A percentile compares a stretch with the other conserved stretches of the same genome.
Conservation (phyloP, 2,113 vertebrate genomes). For the Coturnix japonica region DNA sequence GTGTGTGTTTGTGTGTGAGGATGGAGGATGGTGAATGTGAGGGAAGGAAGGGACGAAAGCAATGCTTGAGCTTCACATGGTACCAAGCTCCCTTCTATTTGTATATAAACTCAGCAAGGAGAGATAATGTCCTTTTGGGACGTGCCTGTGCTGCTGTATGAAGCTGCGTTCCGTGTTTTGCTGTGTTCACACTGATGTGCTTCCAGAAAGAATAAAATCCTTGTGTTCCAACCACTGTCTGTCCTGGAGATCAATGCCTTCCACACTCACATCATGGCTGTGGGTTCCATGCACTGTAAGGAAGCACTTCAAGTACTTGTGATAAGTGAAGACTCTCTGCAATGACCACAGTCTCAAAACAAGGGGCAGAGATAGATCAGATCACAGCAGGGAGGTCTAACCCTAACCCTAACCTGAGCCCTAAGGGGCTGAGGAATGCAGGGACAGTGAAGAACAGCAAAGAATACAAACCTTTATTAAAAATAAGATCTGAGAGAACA, state of each 20-base stretch:
- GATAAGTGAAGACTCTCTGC: rapidly evolving
- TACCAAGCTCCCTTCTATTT: not conserved
- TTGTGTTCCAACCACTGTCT: rapidly evolving
- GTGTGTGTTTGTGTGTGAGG: not conserved
- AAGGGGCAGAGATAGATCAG: not conserved
- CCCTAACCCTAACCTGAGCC: too few relatives aligned
- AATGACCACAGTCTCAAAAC: not conserved
- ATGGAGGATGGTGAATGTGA: not conserved
- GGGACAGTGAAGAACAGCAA: rapidly evolving
- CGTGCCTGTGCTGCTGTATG: rapidly evolving
- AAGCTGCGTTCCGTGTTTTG: rapidly evolving
- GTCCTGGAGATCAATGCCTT: not conserved
- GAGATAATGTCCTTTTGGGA: not conserved
- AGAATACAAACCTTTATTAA: slow-evolving; percentile 42
- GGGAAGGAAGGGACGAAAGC: not conserved
- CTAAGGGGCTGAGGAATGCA: not conserved
- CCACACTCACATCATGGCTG: rapidly evolving
- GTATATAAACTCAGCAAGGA: rapidly evolving
- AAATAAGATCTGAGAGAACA: not conserved
- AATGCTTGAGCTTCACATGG: rapidly evolving
- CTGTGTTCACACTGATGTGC: rapidly evolving
- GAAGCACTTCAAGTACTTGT: not conserved
- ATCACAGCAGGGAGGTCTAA: too few relatives aligned
- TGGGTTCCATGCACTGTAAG: not conserved
- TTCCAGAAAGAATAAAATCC: not conserved